Percentiles rank a stretch among this genome's conserved stretches.
These are phyloP conservation scores for Lamellibrachia columna DNA, from an alignment of 2,888 invertebrate genomes.

Conservation along the genomic window DNA sequence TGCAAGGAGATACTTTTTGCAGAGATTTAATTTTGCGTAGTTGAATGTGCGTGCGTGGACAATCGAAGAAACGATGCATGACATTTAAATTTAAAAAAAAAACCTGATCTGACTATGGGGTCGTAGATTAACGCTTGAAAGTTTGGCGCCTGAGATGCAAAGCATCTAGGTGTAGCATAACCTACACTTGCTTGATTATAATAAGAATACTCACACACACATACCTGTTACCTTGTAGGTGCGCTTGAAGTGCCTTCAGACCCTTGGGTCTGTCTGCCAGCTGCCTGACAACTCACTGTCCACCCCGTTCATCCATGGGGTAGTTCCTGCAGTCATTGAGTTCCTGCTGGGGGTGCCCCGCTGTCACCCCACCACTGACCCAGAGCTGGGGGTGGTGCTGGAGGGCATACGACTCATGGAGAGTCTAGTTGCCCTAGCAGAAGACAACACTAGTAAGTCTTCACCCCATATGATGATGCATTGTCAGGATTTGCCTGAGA, in stretches of 20 bases:
- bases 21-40: no score
- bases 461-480: background rate
- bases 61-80: no score
- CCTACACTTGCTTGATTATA: no score
- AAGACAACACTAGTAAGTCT: constrained; percentile 81
- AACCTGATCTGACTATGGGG: no score
- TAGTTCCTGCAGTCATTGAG: constrained; percentile 82
- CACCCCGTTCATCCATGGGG: constrained; percentile 82
- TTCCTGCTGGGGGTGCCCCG: constrained; percentile 76
- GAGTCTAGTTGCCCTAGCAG: constrained; percentile 77
- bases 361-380: constrained; percentile 73
- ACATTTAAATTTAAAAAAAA: no score
- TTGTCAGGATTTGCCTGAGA: no score
- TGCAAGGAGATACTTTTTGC: no score
- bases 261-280: constrained; percentile 79
- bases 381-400: constrained; percentile 77
- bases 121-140: no score
- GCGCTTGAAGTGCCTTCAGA: constrained; percentile 81
- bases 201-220: background rate
- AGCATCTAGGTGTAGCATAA: no score
- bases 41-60: no score
- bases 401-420: constrained; percentile 82
- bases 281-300: constrained; percentile 77
- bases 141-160: no score
- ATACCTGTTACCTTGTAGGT: constrained; percentile 69